Evolutionary conservation across 1,140 invertebrate species (phyloP).

Genomic region (Bombus superbus): DNA sequence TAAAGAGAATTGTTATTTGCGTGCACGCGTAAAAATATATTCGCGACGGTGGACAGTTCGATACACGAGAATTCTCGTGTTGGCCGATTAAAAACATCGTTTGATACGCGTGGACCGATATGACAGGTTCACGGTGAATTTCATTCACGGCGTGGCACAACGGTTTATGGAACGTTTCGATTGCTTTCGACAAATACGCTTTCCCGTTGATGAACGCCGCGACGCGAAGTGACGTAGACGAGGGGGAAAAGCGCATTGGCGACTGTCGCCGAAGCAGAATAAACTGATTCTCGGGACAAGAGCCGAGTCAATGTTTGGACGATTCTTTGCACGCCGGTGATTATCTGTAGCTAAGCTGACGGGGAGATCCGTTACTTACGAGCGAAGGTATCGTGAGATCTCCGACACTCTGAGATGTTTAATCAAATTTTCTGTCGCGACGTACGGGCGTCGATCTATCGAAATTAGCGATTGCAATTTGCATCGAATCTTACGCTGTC

Average conservation of each 20-base stretch:
- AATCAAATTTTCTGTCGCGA: too few relatives aligned
- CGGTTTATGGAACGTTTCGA: slow-evolving; percentile 5
- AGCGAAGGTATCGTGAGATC: not conserved
- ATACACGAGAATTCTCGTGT: not conserved
- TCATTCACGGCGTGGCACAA: not conserved
- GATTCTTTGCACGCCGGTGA: not conserved
- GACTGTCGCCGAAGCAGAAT: not conserved
- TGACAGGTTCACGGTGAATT: not conserved
- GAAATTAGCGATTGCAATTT: too few relatives aligned
- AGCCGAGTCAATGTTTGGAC: slow-evolving; percentile 6
- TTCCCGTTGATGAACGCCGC: not conserved
- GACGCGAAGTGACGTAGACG: not conserved
- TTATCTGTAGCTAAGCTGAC: not conserved
- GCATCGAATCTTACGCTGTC: too few relatives aligned
- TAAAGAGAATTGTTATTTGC: not conserved
- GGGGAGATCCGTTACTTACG: not conserved
- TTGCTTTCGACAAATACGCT: not conserved
- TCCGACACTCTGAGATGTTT: not conserved
- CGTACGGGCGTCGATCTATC: too few relatives aligned
- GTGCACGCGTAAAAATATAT: not conserved
- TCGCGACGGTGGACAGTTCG: too few relatives aligned
- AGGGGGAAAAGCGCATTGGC: not conserved
- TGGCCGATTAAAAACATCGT: not conserved
- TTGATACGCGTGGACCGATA: not conserved
- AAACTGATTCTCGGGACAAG: not conserved